Evolutionary conservation across 1,140 invertebrate genomes (phyloP), one percentile per base, ranked within the genome.

Genomic region (Zelostemma sp.): DNA sequence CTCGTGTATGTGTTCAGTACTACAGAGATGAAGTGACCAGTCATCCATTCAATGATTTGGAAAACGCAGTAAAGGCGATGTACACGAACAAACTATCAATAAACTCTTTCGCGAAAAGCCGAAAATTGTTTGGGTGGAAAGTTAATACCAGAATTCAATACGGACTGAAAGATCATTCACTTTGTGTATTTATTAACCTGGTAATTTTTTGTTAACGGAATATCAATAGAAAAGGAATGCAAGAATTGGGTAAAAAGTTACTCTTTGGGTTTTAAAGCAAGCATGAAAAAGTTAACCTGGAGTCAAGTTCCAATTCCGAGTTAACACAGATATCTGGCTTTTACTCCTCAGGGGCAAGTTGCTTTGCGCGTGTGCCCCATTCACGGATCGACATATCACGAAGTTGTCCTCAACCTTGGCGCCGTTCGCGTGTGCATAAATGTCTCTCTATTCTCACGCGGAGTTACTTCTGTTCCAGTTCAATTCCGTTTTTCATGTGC

Each of bases 341-440:
- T 35, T 43, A 43, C 41, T 43, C 16, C 41, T 43, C 11, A 11
- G 41, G 41, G 11, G 11, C 14, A 16, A 43, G 41, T 43, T 18
- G 17, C 9, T 17, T 17, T 17, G 41, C 11, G 17, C 17, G 17
- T 43, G 6, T 6, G 41, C 41, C 41, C 41, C 41, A 17, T 43
- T 43, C 41, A 43, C 41, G 41, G 14, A 43, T 43, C 14, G 11
- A 43, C 41, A 17, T 18, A 18, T 43, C 14, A 43, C 17, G 16
- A 43, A 43, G 17, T 43, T 18, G 35, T 43, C 41, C 41, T 43
- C 41, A 43, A 43, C 14, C 41, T 18, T 43, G 41, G 14, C 17
- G 17, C 41, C n/a, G 17, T 14, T 17, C 41, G n/a, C 14, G 17
- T 43, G 14, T 43, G 6, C 14, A 43, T 14, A 38, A n/a, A 3